phyloP scores from a whole-genome alignment of 2,888 invertebrate species.

The Tuta absoluta region DNA sequence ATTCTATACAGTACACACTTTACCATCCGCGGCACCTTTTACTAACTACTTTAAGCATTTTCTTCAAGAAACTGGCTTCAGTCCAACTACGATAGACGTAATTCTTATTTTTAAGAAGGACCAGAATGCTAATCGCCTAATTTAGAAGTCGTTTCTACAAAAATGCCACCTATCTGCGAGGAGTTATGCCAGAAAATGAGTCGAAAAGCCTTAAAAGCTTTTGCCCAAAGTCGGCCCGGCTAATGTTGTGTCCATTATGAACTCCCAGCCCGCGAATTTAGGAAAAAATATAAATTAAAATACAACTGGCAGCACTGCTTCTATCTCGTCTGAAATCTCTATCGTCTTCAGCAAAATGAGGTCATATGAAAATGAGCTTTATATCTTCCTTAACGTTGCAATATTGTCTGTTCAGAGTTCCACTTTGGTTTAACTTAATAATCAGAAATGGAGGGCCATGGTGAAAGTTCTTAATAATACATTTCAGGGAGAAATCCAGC shows the following conservation, averaged over 20 bases:
- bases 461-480: slow-evolving; percentile 11
- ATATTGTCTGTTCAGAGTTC: neutral
- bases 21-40: neutral
- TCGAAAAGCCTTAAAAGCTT: slow-evolving; percentile 71
- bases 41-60: slow-evolving; percentile 19
- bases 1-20: neutral
- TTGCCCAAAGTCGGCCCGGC: slow-evolving; percentile 64
- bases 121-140: slow-evolving; percentile 20
- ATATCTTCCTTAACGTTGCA: slow-evolving; percentile 2
- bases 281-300: slow-evolving; percentile 63
- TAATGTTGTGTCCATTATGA: slow-evolving; percentile 77
- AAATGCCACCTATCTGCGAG: slow-evolving; percentile 33
- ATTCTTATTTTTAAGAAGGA: slow-evolving; percentile 15
- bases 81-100: slow-evolving; percentile 23
- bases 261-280: slow-evolving; percentile 49
- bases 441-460: neutral
- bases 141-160: slow-evolving; percentile 27
- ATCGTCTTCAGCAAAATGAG: slow-evolving; percentile 19
- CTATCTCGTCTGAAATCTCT: slow-evolving; percentile 3
- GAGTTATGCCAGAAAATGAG: slow-evolving; percentile 32
- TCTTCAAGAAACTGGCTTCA: slow-evolving; percentile 32
- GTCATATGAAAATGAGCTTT: slow-evolving; percentile 15
- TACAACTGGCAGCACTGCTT: slow-evolving; percentile 9
- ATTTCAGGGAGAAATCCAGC: slow-evolving; percentile 32
- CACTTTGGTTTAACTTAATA: slow-evolving; percentile 48